phyloP scores from a whole-genome alignment of 2,113 vertebrate genomes.

The Pollachius pollachius region DNA sequence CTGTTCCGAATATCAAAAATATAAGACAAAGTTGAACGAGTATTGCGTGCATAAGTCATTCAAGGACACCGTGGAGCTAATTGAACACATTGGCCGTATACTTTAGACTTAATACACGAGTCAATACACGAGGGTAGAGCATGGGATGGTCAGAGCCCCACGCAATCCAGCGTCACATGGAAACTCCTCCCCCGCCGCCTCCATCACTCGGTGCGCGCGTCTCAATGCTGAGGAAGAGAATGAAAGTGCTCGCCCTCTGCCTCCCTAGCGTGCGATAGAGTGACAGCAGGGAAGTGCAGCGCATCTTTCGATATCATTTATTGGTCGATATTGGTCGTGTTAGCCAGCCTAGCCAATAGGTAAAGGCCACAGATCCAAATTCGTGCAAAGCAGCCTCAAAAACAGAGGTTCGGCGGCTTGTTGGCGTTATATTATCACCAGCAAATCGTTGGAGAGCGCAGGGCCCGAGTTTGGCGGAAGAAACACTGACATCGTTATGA shows the following conservation, averaged over 20 bases:
- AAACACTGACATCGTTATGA: background rate
- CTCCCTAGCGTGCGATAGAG: background rate
- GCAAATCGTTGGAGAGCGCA: background rate
- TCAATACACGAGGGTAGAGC: no score
- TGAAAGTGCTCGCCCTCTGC: slow-evolving; percentile 3
- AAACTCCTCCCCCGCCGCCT: slow-evolving; percentile 23
- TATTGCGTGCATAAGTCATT: no score
- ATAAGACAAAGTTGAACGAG: no score
- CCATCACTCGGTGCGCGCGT: slow-evolving; percentile 20
- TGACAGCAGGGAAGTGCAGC: slow-evolving; percentile 12
- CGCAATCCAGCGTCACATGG: background rate
- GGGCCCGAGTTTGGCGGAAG: background rate
- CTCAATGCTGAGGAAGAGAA: slow-evolving; percentile 1
- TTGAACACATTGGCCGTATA: no score
- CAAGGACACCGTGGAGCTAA: no score
- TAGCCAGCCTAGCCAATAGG: background rate
- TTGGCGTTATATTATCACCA: background rate
- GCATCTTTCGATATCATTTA: slow-evolving; percentile 24
- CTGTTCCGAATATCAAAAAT: no score
- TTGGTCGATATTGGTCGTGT: background rate
- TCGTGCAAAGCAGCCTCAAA: no score
- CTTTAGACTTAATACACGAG: no score
- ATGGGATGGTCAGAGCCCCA: no score
- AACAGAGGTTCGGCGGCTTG: no score
- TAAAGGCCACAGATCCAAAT: background rate